These are phyloP conservation scores for Notolepis coatsorum DNA, from an alignment of 2,797 vertebrate species.

Conservation along the genomic window DNA sequence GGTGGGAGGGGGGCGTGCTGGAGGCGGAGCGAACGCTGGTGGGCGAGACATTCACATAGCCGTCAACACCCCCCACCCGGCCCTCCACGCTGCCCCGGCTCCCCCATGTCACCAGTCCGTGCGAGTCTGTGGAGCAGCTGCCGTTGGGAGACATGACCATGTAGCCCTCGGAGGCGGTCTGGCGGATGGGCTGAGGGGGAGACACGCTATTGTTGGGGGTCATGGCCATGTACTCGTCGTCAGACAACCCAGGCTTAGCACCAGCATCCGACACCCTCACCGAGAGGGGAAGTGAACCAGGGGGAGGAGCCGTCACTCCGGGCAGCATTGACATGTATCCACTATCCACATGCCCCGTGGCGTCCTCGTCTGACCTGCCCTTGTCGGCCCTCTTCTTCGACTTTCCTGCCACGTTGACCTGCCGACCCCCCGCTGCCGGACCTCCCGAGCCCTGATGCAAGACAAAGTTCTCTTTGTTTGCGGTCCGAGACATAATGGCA, in stretches of 20 bases:
- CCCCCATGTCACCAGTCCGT: constrained; percentile 79
- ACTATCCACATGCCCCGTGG: constrained; percentile 68
- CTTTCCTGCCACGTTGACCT: constrained; percentile 59
- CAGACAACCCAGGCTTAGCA: constrained; percentile 70
- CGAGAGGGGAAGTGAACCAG: constrained; percentile 76
- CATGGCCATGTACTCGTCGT: constrained; percentile 87
- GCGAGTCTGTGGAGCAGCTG: constrained; percentile 80
- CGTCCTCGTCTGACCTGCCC: constrained; percentile 46
- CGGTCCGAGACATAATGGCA: constrained; percentile 83
- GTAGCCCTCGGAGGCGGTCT: constrained; percentile 79
- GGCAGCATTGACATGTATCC: constrained; percentile 88
- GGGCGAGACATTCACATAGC: constrained; percentile 90
- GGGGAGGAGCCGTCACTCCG: constrained; percentile 80
- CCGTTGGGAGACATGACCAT: constrained; percentile 86
- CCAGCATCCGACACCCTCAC: constrained; percentile 69
- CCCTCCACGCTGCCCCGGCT: constrained; percentile 76
- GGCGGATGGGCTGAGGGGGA: constrained; percentile 79
- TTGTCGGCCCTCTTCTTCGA: constrained; percentile 61
- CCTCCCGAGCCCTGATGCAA: constrained; percentile 58
- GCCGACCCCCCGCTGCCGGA: constrained; percentile 46
- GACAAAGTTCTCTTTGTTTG: constrained; percentile 66
- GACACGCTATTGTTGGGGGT: constrained; percentile 82
- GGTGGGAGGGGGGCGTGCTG: constrained; percentile 79
- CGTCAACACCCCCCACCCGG: constrained; percentile 69
- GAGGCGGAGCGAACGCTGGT: constrained; percentile 81